phyloP scores from a whole-genome alignment of 2,888 invertebrate species.

The Xestoiulus laeticollis region DNA sequence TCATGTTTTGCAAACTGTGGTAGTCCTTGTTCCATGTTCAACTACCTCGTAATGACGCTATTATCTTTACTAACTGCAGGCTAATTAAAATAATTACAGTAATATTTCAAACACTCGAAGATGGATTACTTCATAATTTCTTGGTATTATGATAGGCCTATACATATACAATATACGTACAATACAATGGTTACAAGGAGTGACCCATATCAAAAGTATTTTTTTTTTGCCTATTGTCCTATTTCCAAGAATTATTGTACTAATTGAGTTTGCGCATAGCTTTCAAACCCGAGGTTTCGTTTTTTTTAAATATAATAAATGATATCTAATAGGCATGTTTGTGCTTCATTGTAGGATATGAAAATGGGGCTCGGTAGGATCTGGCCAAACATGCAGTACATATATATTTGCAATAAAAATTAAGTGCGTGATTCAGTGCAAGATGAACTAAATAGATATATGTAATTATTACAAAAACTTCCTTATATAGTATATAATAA shows the following conservation, averaged over 20 bases:
- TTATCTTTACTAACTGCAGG: neutral
- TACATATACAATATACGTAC: neutral
- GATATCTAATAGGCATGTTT: neutral
- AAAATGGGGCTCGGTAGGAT: too few relatives aligned
- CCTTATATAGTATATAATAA: too few relatives aligned
- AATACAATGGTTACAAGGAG: neutral
- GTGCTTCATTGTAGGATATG: too few relatives aligned
- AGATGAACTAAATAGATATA: too few relatives aligned
- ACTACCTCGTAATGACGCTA: neutral
- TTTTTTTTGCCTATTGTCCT: neutral
- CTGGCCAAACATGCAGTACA: too few relatives aligned
- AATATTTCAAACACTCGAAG: neutral
- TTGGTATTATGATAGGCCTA: neutral
- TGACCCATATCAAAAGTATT: neutral
- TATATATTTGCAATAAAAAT: too few relatives aligned
- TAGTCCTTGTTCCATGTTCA: neutral
- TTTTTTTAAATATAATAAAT: neutral
- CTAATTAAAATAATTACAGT: conserved; percentile 8
- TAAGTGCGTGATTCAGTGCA: too few relatives aligned
- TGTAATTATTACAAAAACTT: too few relatives aligned
- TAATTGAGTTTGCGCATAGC: neutral
- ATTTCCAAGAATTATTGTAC: neutral
- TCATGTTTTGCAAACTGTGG: conserved; percentile 7
- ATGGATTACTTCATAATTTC: neutral
- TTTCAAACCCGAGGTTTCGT: neutral